Base-by-base conservation (phyloP, 2,113 vertebrate genomes). In the Ceuthmochares aereus region DNA sequence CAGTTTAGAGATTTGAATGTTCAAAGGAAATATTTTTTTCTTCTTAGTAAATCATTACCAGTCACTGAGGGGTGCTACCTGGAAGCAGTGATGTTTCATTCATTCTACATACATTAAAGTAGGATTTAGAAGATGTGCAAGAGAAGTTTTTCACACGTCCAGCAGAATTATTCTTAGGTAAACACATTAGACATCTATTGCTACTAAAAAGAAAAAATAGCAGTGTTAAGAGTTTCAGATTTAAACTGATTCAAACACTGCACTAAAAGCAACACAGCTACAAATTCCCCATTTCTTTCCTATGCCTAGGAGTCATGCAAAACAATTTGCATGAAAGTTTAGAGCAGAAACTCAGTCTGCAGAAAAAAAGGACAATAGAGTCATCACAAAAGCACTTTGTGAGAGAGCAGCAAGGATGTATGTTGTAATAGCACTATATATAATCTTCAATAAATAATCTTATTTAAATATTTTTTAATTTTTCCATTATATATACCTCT, bases 1-100 rank as follows among this genome's bases (percentile, higher is more conserved):
- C 76, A 42, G 52, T 81, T 87, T 87, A 87, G 88, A 84, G 54
- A 29, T 79, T 72, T 89, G 58, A 78, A 84, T 27, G 52, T 62
- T 93, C 76, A 95, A 89, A 96, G 84, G 72, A 90, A 88, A 88
- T 43, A 55, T 3, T 20, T 93, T 91, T 88, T 81, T 19, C 75
- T 80, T 79, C 68, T 84, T 60, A 86, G 52, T 82, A 95, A 89
- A 85, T 87, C 21, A 37, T 67, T 87, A 70, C 26, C 29, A 80
- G 21, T 37, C 75, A 45, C 55, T 55, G 45, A 88, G 63, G 11
- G 17, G 17, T 66, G 22, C 16, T 93, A 83, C 55, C 92, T 92
- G 79, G 47, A 69, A 94, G 47, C 40, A 56, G 19, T 51, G 64
- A 79, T 75, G 56, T 86, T 92, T 74, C 13, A 49, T 86, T 93